phyloP scores from a whole-genome alignment of 2,888 invertebrate species.

The Drosophila anceps region DNA sequence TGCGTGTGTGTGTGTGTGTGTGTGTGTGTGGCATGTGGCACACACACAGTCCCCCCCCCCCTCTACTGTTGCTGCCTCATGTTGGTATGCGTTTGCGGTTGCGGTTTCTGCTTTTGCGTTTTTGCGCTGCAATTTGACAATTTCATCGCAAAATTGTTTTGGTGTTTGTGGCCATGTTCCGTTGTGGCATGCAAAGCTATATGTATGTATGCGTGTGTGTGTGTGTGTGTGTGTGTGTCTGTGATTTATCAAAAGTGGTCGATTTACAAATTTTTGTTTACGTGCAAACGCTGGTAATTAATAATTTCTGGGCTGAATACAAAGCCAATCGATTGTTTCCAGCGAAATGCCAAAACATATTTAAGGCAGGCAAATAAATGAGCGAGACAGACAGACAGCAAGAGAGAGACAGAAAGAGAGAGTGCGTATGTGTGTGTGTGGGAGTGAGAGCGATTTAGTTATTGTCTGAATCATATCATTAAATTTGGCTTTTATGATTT shows the following conservation, averaged over 20 bases:
- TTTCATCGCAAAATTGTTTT: slow-evolving; percentile 81
- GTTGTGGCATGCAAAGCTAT: slow-evolving; percentile 45
- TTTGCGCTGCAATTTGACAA: slow-evolving; percentile 78
- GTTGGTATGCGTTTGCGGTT: slow-evolving; percentile 69
- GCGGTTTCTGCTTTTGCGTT: slow-evolving; percentile 75
- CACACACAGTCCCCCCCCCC: too few species aligned
- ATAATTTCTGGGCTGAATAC: slow-evolving; percentile 41
- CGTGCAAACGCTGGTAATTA: slow-evolving; percentile 57
- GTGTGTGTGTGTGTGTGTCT: slow-evolving; percentile 10
- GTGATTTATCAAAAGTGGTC: slow-evolving; percentile 72
- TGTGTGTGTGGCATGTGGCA: slow-evolving; percentile 10
- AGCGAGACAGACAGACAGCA: neutral
- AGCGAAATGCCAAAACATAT: slow-evolving; percentile 11
- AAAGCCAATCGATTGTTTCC: slow-evolving; percentile 51
- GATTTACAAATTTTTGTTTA: slow-evolving; percentile 54
- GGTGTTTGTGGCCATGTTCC: slow-evolving; percentile 75
- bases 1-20: slow-evolving; percentile 9
- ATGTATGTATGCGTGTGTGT: slow-evolving; percentile 5
- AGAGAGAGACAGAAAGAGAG: neutral
- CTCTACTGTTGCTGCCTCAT: slow-evolving; percentile 1
- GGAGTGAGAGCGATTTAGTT: neutral
- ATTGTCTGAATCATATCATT: slow-evolving; percentile 31
- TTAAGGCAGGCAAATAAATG: neutral
- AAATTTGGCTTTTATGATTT: slow-evolving; percentile 26
- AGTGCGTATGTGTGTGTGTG: neutral